Conservation (phyloP, 2,797 vertebrate genomes). For the Pseudochaenichthys georgianus region DNA sequence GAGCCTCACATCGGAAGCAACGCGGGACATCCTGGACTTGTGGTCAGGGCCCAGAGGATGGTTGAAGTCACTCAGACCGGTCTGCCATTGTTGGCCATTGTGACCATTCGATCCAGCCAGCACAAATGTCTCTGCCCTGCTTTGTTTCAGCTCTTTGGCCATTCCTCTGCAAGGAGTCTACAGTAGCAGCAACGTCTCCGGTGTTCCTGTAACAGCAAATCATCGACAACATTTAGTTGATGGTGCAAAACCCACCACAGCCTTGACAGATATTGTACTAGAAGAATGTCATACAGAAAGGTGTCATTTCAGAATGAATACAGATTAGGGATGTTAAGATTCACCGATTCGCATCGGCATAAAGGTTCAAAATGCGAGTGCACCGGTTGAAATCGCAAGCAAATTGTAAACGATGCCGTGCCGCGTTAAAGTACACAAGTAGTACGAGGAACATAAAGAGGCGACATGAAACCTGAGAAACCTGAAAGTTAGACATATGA, state of each 20-base stretch:
- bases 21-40: conserved; percentile 71
- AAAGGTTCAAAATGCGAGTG: too few species aligned
- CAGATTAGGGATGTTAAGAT: too few species aligned
- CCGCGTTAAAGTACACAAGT: too few species aligned
- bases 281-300: neutral
- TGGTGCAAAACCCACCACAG: neutral
- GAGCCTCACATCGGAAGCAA: conserved; percentile 80
- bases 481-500: too few species aligned
- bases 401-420: too few species aligned
- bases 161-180: conserved; percentile 65
- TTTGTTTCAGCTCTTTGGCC: conserved; percentile 78
- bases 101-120: conserved; percentile 77
- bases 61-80: conserved; percentile 47
- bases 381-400: too few species aligned
- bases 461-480: too few species aligned
- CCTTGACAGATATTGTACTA: neutral
- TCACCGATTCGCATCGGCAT: too few species aligned
- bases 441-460: too few species aligned
- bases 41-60: conserved; percentile 36
- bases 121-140: conserved; percentile 76
- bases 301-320: too few species aligned
- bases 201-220: conserved; percentile 53
- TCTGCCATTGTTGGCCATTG: conserved; percentile 73
- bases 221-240: neutral
- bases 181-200: conserved; percentile 42